Evolutionary conservation across 2,797 vertebrate species (phyloP), one percentile per base, ranked within the genome.

Genomic region (Huso huso): DNA sequence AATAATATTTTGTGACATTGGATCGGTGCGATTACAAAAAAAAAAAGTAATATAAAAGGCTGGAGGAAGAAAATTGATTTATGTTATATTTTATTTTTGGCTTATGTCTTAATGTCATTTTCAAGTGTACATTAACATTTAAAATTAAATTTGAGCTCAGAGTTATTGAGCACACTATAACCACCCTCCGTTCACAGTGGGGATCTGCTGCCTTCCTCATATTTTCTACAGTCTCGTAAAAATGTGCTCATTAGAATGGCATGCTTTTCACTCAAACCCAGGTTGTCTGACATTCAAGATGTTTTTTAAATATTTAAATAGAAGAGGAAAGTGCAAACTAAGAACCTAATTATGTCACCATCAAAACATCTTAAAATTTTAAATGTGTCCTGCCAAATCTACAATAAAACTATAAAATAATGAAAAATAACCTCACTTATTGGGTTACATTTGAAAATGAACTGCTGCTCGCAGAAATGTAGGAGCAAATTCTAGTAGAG

Each of bases 31-130:
- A 64, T 64, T 59, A 59, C 53, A 60, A 49, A n/a, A 7, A 53
- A 63, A 66, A 61, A 63, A 61, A 64, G 53, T 58, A 10, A 12
- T 70, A 65, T 50, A 65, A 63, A 66, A 70, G 76, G 67, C 68
- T 72, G 48, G 64, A 74, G 66, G 69, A 52, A 51, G 68, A 49
- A 69, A 73, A 51, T 23, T 52, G 71, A 72, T 77, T 72, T 66
- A 76, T 80, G 67, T 50, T 72, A 72, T 68, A 65, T 74, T 79
- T 76, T 68, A 65, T 74, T 79, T 76, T 74, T 67, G 68, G 64
- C 71, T 68, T 61, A 80, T 76, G 71, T 72, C 13, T 68, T 74
- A 65, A 48, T 18, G 69, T 49, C 10, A 61, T 72, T 75, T 77
- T 70, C 74, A 65, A 78, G 71, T 71, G 70, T 71, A 70, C 68